Evolutionary conservation across 1,140 invertebrate species (phyloP), one percentile per base, ranked within the genome.

Genomic region (Littorina saxatilis): DNA sequence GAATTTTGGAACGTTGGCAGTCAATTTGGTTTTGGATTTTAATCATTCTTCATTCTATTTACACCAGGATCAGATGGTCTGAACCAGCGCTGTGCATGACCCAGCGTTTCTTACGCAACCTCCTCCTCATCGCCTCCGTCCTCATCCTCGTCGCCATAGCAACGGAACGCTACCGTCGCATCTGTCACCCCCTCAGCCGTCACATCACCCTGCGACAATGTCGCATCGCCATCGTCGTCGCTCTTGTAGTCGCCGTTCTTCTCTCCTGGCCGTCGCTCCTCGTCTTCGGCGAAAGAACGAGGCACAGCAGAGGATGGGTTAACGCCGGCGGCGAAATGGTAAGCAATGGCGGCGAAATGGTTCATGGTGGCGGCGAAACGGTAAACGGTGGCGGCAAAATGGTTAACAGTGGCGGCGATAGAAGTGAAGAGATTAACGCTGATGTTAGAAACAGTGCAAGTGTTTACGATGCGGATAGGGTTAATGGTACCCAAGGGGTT

Each of bases 111-210:
- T 52, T 88, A 43, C 58, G 84, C 23, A 83, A 79, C 39, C 66
- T 85, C 35, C 61, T 77, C 5, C 55, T 79, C 17, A 66, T 86
- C 27, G 78, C 81, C 50, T 85, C 85, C 4, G 82, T 79, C 20
- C 82, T 80, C 47, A 82, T 82, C 39, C 79, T 88, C n/a, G 78
- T 88, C 32, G 82, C 82, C 77, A 88, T 88, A 58, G 85, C 85
- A 37, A 82, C 82, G 4, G 87, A 88, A 32, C 75, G 87, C 47
- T 85, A 83, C 40, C 76, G 80, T 13, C 83, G 83, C 52, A 83
- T 88, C 43, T 81, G 79, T 20, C 61, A 82, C 17, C 87, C 87
- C 1, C 77, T 85, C 13, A 77, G 80, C 27, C 68, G 37, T 23
- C 86, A 85, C 50, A 83, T 86, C 27, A 80, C 82, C 32, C 61